These are phyloP conservation scores for Apodemia duryi DNA, from an alignment of 2,888 invertebrate species.

Conservation along the genomic window DNA sequence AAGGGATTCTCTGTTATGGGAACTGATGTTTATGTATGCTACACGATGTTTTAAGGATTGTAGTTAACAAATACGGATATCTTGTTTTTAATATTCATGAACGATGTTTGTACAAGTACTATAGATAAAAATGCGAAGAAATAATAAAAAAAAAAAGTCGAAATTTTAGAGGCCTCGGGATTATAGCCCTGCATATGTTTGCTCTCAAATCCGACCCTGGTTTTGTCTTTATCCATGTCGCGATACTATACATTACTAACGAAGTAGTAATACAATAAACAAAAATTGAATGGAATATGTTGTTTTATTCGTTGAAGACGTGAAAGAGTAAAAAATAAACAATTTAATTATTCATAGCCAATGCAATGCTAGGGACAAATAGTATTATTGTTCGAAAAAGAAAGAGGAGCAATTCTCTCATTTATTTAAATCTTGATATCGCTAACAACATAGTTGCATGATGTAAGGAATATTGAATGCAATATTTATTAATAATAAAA, in stretches of 20 bases:
- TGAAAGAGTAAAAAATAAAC: neutral
- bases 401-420: slow-evolving; percentile 2
- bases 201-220: neutral
- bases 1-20: too few relatives aligned
- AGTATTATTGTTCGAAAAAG: neutral
- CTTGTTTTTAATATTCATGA: too few relatives aligned
- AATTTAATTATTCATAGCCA: neutral
- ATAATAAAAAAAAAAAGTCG: too few relatives aligned
- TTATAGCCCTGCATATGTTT: too few relatives aligned
- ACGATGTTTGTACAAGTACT: too few relatives aligned
- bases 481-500: slow-evolving; percentile 9
- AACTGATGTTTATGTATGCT: too few relatives aligned
- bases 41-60: too few relatives aligned
- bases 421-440: slow-evolving; percentile 9
- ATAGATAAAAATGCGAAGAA: too few relatives aligned
- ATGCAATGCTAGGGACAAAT: slow-evolving; percentile 1
- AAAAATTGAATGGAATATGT: neutral
- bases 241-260: neutral
- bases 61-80: too few relatives aligned
- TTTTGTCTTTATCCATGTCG: neutral
- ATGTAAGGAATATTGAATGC: neutral
- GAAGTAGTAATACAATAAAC: neutral
- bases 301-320: neutral
- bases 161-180: neutral
- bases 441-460: slow-evolving; percentile 7